Evolutionary conservation across 2,797 vertebrate species (phyloP), one percentile per base, ranked within the genome.

Genomic region (Anniella stebbinsi): DNA sequence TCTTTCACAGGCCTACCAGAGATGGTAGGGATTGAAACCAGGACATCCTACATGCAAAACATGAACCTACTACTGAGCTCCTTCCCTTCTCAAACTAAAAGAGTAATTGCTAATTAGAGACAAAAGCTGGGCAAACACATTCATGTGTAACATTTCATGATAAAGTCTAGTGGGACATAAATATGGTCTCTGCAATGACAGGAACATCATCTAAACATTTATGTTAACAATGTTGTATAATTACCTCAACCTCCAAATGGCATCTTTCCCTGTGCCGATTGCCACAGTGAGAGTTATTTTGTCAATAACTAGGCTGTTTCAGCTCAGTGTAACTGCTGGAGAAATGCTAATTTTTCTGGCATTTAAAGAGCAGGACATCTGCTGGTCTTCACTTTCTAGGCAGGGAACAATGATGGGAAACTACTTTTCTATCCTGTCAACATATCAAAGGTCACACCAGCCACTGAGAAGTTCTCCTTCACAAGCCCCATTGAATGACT

Each of bases 281-380:
- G 70, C 63, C 73, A 60, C 75, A 91, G 77, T 91, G 92, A 84
- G 88, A 73, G 93, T 82, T 88, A 28, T 91, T 94, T 93, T 95
- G 93, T 93, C 91, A 88, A 33, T 33, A 67, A 90, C 38, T 38
- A 69, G 84, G 93, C 93, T 91, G 84, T 90, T 92, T 94, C 89
- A n/a, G 83, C 57, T 93, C 86, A 57, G 36, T 91, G 28, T 86
- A 87, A 85, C 88, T 95, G 80, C 21, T 90, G 80, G 81, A 89
- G 82, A 95, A 96, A 51, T 87, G 87, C 78, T 95, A 88, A 95
- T 95, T 95, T 95, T 94, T 89, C 89, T 95, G 92, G 91, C 92
- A 89, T 93, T 76, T 82, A 70, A 88, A 93, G 85, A 94, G 25
- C 15, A 84, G 91, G 95, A 87, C 95, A 93, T 96, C 95, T 96